Evolutionary conservation across 2,797 vertebrate species (phyloP).

Genomic region (Tokudaia tokunoshimensis): DNA sequence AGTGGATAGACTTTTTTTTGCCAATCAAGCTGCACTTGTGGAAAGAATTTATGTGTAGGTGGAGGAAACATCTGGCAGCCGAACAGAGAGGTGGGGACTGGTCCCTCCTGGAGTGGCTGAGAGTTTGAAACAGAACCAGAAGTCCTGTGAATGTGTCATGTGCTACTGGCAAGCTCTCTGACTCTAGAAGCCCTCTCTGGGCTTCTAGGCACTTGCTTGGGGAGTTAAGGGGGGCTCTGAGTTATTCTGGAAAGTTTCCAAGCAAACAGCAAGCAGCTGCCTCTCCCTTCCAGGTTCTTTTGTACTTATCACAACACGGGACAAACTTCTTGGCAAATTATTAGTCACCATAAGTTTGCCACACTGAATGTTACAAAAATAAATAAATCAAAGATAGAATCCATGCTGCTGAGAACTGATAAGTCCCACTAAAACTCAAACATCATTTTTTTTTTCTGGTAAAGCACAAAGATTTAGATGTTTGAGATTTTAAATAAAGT

Average conservation of each 20-base stretch:
- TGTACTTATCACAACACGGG: not conserved
- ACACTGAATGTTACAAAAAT: not conserved
- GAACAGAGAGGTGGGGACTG: not conserved
- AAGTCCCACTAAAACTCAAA: not conserved
- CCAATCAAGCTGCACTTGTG: not conserved
- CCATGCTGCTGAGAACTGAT: not conserved
- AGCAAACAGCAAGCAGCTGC: not conserved
- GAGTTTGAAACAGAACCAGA: not conserved
- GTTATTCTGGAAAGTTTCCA: not conserved
- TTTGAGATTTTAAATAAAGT: slow-evolving; percentile 16
- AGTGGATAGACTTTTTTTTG: not conserved
- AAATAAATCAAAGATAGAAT: not conserved
- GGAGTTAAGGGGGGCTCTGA: not conserved
- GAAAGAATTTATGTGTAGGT: not conserved
- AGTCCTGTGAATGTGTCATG: too few species aligned
- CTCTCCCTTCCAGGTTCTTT: not conserved
- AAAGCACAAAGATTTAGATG: not conserved
- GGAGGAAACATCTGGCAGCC: not conserved
- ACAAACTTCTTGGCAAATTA: not conserved
- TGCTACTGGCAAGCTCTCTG: accelerated
- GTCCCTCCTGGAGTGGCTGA: too few species aligned
- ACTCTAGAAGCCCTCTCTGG: not conserved
- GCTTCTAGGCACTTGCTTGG: not conserved
- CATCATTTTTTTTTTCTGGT: not conserved
- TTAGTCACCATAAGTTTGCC: not conserved